These are phyloP conservation scores for Apoda limacodes DNA, from an alignment of 2,888 invertebrate species.

Conservation along the genomic window DNA sequence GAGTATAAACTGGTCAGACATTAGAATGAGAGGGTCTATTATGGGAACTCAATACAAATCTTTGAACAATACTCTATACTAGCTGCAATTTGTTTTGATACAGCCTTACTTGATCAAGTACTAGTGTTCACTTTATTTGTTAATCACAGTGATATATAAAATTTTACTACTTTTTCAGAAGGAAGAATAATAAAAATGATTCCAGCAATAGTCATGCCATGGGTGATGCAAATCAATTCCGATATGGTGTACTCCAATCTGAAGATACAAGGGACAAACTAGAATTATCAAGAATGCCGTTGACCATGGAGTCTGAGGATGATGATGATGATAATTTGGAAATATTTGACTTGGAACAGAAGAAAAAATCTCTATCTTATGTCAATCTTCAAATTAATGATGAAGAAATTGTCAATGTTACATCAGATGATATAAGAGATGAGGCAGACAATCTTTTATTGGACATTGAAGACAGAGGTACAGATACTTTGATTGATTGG, in stretches of 20 bases:
- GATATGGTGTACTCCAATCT: constrained; percentile 61
- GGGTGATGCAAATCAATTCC: constrained; percentile 53
- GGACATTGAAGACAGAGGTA: constrained; percentile 51
- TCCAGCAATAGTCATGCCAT: constrained; percentile 35
- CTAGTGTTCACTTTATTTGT: no score
- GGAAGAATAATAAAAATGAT: constrained; percentile 43
- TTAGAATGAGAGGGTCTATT: no score
- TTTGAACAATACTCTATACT: no score
- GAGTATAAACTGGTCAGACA: no score
- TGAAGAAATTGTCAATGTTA: constrained; percentile 43
- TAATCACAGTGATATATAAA: neutral
- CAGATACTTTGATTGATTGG: constrained; percentile 55
- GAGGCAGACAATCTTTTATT: constrained; percentile 47
- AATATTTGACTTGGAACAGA: constrained; percentile 60
- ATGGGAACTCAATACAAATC: no score
- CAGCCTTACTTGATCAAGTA: no score
- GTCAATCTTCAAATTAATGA: constrained; percentile 53
- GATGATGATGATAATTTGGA: constrained; percentile 63
- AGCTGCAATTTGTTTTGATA: no score
- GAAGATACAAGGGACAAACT: constrained; percentile 54
- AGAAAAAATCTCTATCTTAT: constrained; percentile 55
- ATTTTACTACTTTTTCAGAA: no score
- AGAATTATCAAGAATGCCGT: constrained; percentile 52
- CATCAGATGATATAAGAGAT: constrained; percentile 26
- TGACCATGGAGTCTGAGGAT: constrained; percentile 63